Conservation (phyloP, 2,888 invertebrate species). For the Itoplectis maculator region DNA sequence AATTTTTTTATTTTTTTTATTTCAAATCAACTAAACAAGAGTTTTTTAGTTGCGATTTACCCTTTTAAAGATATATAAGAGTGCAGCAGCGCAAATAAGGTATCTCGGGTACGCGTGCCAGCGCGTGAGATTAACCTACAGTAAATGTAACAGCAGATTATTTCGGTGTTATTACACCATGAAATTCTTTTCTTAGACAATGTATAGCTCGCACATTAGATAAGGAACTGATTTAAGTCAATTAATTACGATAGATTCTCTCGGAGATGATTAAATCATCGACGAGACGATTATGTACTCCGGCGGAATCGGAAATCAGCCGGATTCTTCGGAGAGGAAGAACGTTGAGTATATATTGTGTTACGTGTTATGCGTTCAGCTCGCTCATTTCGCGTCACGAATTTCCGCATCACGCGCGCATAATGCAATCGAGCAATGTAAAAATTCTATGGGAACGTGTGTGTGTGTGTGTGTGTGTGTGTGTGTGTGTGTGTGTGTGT, state of each 20-base stretch:
- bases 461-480: not conserved
- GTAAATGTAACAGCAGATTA: not conserved
- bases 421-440: constrained; percentile 48
- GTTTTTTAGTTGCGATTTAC: too few species aligned
- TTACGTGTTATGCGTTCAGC: constrained; percentile 21
- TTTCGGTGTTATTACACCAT: too few species aligned
- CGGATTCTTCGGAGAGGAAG: not conserved
- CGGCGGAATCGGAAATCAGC: not conserved
- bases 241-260: not conserved
- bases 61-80: too few species aligned
- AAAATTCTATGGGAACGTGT: constrained; percentile 18
- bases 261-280: not conserved
- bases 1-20: too few species aligned
- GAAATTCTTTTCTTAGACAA: too few species aligned
- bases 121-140: too few species aligned
- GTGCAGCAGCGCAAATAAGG: too few species aligned
- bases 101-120: too few species aligned
- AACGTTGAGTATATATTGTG: not conserved
- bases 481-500: not conserved
- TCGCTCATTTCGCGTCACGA: constrained; percentile 50
- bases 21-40: too few species aligned
- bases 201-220: too few species aligned
- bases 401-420: constrained; percentile 42
- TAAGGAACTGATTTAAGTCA: too few species aligned
- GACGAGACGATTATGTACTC: not conserved